phyloP scores from a whole-genome alignment of 2,888 invertebrate species.

The Eurytoma californica region DNA sequence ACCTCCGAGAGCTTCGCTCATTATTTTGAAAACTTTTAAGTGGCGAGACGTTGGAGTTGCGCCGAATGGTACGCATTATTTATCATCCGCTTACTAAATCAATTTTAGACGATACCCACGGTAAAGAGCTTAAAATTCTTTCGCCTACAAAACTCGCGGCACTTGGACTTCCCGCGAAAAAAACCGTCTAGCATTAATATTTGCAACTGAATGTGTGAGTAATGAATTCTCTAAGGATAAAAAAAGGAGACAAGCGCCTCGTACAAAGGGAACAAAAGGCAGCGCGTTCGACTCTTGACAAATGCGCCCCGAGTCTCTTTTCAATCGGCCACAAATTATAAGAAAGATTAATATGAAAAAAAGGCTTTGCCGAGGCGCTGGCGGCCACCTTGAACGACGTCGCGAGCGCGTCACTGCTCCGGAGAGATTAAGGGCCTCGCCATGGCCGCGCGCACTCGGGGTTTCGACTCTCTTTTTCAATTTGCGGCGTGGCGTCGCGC shows the following conservation, averaged over 20 bases:
- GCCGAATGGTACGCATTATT: background rate
- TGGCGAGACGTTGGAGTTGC: too few species aligned
- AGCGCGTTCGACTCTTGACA: slow-evolving; percentile 42
- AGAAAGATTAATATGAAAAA: slow-evolving; percentile 55
- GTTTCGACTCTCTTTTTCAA: slow-evolving; percentile 60
- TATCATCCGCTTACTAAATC: background rate
- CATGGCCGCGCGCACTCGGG: slow-evolving; percentile 15
- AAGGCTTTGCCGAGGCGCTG: slow-evolving; percentile 17
- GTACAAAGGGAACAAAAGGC: slow-evolving; percentile 32
- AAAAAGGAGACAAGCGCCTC: slow-evolving; percentile 8
- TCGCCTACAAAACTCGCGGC: background rate
- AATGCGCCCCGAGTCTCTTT: slow-evolving; percentile 41
- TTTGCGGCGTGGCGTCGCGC: slow-evolving; percentile 60
- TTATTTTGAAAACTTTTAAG: background rate
- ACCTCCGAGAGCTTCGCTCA: background rate
- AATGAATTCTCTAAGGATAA: slow-evolving; percentile 41
- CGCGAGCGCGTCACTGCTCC: slow-evolving; percentile 38
- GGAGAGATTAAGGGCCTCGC: slow-evolving; percentile 50
- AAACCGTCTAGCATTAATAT: background rate
- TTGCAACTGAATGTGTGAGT: slow-evolving; percentile 37
- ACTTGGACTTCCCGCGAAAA: background rate
- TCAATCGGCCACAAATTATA: slow-evolving; percentile 56
- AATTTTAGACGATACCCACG: background rate
- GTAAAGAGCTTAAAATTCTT: background rate
- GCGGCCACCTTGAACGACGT: slow-evolving; percentile 32